Base-by-base conservation (phyloP, 1,140 invertebrate genomes). In the Latrodectus geometricus region DNA sequence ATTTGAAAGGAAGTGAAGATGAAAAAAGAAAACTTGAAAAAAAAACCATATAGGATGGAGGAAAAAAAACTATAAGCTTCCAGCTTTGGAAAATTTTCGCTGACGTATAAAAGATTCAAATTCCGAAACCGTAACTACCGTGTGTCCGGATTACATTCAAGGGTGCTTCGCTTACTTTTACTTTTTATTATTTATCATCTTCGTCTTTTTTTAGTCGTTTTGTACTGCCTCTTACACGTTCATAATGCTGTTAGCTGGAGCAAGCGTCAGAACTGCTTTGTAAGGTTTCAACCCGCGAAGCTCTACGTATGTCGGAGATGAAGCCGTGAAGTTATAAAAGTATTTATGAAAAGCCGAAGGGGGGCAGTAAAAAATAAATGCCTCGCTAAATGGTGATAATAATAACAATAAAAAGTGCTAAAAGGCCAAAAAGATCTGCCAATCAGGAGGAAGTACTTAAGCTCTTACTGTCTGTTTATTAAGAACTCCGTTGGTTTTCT, bases 191-290 rank as follows among this genome's bases (percentile, higher is more conserved):
- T 35, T 35, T 35, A 35, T 35, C 35, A 35, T 35, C 35, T 35
- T 35, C 35, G 5, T 3, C 35, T 35, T 77, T 77, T 75, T 75
- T 76, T 23, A n/a, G 7, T 17, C 48, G 54, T 48, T 49, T 77
- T 65, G 52, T 77, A 65, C 56, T 77, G 65, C 75, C 56, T 65
- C 21, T 3, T 56, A 66, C 5, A 35, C 14, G 15, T 35, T 12
- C 48, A 17, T 77, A 77, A 77, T 77, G 75, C 75, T 77, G 75
- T 77, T 77, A 77, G 65, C 75, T 77, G 75, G 12, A 65, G 75
- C 68, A 35, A 35, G 35, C 35, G 35, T 35, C 35, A 35, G 35
- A 5, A 5, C 35, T 35, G 35, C 35, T 35, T 81, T 81, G 66
- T 81, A 81, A 11, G 79, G 79, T 21, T 81, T 81, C 79, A 9